These are phyloP conservation scores for Enteromius treurensis DNA, from an alignment of 2,797 vertebrate species.

Conservation along the genomic window DNA sequence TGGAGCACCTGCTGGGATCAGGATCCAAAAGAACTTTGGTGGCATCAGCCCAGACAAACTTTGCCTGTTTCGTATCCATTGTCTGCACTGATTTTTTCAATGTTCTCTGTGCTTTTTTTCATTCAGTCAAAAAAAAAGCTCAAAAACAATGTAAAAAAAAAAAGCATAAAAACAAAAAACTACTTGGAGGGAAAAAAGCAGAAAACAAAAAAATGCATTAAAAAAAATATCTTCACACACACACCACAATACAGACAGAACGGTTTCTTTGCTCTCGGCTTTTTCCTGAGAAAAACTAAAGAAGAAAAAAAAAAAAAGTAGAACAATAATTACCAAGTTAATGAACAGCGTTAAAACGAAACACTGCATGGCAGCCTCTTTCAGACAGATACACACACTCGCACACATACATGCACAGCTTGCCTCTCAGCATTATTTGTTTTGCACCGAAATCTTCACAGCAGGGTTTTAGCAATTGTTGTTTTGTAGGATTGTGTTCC, in stretches of 20 bases:
- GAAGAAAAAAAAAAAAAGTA: constrained; percentile 61
- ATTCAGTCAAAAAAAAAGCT: constrained; percentile 66
- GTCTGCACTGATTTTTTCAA: constrained; percentile 81
- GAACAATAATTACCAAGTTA: constrained; percentile 75
- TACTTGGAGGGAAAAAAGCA: constrained; percentile 63
- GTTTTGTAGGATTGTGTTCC: constrained; percentile 74
- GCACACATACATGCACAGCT: constrained; percentile 59
- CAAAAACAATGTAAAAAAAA: constrained; percentile 63
- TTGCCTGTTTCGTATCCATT: constrained; percentile 79
- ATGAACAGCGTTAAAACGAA: constrained; percentile 76
- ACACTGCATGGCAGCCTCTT: constrained; percentile 79
- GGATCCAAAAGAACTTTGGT: constrained; percentile 62
- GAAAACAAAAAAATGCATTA: constrained; percentile 48
- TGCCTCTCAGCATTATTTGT: constrained; percentile 74
- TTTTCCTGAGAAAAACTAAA: constrained; percentile 68
- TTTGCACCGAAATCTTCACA: constrained; percentile 76
- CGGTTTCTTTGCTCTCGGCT: constrained; percentile 71
- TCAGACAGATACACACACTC: constrained; percentile 63
- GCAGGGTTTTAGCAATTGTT: constrained; percentile 76
- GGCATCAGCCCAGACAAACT: constrained; percentile 64
- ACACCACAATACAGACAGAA: constrained; percentile 53
- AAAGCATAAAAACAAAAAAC: constrained; percentile 55
- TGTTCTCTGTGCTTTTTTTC: constrained; percentile 76
- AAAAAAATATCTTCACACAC: constrained; percentile 61
- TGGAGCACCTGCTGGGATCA: constrained; percentile 62